phyloP scores from a whole-genome alignment of 2,888 invertebrate species.

The Pseudococcus viburni region DNA sequence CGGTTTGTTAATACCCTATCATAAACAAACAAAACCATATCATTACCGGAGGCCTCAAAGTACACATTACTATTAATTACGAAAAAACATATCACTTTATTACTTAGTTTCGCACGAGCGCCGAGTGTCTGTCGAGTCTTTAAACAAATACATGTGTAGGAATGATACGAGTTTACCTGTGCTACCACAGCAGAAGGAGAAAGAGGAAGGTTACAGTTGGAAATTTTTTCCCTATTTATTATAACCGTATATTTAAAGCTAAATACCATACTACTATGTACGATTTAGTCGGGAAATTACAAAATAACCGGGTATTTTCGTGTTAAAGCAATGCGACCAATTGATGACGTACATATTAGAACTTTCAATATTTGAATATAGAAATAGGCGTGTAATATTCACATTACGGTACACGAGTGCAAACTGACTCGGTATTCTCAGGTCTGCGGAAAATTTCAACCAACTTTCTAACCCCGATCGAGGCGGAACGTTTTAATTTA shows the following conservation, averaged over 20 bases:
- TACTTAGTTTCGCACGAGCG: constrained; percentile 58
- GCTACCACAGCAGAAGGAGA: not conserved
- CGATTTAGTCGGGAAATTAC: not conserved
- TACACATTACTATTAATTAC: constrained; percentile 41
- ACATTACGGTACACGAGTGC: not conserved
- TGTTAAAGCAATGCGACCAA: constrained; percentile 38
- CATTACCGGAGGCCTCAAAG: not conserved
- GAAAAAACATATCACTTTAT: constrained; percentile 46
- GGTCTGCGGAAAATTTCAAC: not conserved
- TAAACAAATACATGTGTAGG: constrained; percentile 11
- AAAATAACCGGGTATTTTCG: constrained; percentile 44
- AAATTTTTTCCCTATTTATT: not conserved
- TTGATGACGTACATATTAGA: not conserved
- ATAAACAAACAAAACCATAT: constrained; percentile 41
- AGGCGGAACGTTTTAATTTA: not conserved
- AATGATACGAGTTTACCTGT: not conserved
- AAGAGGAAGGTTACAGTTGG: constrained; percentile 33
- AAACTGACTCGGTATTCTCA: not conserved
- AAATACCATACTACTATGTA: not conserved
- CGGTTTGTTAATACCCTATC: constrained; percentile 38
- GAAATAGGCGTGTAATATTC: not conserved
- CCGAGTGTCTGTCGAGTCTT: not conserved
- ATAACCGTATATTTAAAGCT: constrained; percentile 21
- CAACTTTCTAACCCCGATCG: not conserved
- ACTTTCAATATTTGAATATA: constrained; percentile 21